Percentiles rank a stretch among this genome's conserved stretches.
These are phyloP conservation scores for Junonia oenone DNA, from an alignment of 2,888 invertebrate species.

Conservation along the genomic window DNA sequence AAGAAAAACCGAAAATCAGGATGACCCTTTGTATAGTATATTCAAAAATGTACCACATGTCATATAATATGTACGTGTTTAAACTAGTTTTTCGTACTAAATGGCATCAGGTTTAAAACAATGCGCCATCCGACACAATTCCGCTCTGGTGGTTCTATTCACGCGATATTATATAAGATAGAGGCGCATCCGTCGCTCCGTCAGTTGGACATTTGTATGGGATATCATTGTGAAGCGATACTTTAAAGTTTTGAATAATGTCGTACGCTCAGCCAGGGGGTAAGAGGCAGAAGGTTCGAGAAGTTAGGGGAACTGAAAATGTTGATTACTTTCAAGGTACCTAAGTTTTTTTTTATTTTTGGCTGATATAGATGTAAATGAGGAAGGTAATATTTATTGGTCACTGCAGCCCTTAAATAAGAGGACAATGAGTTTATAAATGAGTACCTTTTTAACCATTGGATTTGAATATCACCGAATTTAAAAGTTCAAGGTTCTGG, in stretches of 20 bases:
- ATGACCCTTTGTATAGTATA: neutral
- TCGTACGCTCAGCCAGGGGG: constrained; percentile 51
- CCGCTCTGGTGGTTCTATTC: constrained; percentile 52
- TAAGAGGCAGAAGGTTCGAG: constrained; percentile 63
- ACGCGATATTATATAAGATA: constrained; percentile 56
- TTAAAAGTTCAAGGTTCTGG: too few species aligned
- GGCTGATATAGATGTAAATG: too few species aligned
- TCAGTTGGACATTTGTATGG: constrained; percentile 2
- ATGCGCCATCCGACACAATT: constrained; percentile 33
- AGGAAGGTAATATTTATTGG: too few species aligned
- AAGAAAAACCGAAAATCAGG: neutral
- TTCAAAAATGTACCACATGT: too few species aligned
- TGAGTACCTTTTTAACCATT: too few species aligned
- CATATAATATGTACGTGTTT: neutral
- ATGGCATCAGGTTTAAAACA: constrained; percentile 41
- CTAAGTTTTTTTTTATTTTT: too few species aligned
- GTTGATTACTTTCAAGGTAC: constrained; percentile 69
- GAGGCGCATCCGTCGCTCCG: constrained; percentile 25
- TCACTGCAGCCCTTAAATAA: too few species aligned
- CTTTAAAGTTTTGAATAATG: constrained; percentile 34
- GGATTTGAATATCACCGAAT: too few species aligned
- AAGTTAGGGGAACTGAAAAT: constrained; percentile 43
- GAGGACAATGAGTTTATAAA: too few species aligned
- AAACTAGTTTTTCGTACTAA: constrained; percentile 3
- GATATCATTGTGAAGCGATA: neutral